Percentiles rank a stretch among this genome's conserved stretches.
Conservation (phyloP, 2,888 invertebrate genomes). For the Eilema caniola region DNA sequence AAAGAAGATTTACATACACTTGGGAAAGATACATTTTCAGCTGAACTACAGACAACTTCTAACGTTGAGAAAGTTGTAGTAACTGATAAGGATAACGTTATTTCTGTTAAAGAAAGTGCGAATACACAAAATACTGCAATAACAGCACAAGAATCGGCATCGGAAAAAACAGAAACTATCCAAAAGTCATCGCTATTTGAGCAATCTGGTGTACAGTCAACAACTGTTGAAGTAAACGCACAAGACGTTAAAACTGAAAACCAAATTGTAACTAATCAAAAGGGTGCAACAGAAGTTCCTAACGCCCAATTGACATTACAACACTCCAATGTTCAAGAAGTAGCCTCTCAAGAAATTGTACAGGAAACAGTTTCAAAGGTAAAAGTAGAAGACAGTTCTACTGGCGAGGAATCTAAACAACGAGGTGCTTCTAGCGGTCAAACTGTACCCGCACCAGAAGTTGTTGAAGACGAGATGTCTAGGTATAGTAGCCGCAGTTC, state of each 20-base stretch:
- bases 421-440: constrained; percentile 64
- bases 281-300: constrained; percentile 23
- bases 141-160: constrained; percentile 35
- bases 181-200: not conserved
- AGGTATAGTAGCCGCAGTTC: constrained; percentile 89
- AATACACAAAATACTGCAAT: constrained; percentile 8
- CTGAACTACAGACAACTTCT: constrained; percentile 13
- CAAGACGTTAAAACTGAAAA: constrained; percentile 15
- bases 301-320: constrained; percentile 26
- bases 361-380: constrained; percentile 51
- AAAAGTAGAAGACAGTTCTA: constrained; percentile 47
- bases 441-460: constrained; percentile 77
- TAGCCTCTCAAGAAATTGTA: constrained; percentile 44
- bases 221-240: constrained; percentile 27
- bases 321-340: constrained; percentile 41
- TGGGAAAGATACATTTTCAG: not conserved
- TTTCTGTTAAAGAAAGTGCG: not conserved
- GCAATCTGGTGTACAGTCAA: constrained; percentile 21
- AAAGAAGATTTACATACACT: not conserved
- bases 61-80: constrained; percentile 11
- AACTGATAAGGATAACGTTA: constrained; percentile 21
- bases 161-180: constrained; percentile 33
- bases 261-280: constrained; percentile 23
- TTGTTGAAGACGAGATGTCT: constrained; percentile 83
- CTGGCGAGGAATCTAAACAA: constrained; percentile 53